Evolutionary conservation across 2,113 vertebrate genomes (phyloP).

Genomic region (Oplegnathus fasciatus): DNA sequence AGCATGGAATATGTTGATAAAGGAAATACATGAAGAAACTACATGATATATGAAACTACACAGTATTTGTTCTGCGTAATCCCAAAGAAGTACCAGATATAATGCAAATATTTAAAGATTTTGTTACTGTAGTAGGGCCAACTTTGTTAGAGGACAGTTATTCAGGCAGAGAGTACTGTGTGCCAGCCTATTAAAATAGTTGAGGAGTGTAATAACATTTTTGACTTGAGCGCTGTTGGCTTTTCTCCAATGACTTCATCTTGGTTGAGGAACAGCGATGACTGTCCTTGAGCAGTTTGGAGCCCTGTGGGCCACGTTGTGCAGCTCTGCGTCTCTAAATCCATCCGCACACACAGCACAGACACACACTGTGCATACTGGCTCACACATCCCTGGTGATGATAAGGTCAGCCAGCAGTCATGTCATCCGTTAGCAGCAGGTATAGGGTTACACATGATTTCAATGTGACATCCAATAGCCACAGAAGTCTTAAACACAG

Average conservation of each 20-base stretch:
- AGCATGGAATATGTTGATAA: neutral
- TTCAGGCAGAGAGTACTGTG: constrained; percentile 11
- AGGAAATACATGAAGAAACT: neutral
- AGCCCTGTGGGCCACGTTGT: constrained; percentile 53
- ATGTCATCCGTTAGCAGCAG: constrained; percentile 59
- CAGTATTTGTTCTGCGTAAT: neutral
- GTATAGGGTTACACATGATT: constrained; percentile 68
- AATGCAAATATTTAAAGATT: neutral
- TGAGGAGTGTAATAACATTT: constrained; percentile 40
- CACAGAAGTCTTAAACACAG: constrained; percentile 69
- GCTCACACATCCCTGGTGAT: constrained; percentile 49
- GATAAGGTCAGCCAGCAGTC: constrained; percentile 78
- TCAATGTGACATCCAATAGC: constrained; percentile 65
- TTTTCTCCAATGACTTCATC: constrained; percentile 61
- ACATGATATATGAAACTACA: neutral
- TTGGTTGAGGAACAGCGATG: constrained; percentile 34
- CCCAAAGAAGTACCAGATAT: neutral
- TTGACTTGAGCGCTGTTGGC: constrained; percentile 38
- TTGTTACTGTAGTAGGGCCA: constrained; percentile 1
- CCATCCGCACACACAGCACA: constrained; percentile 59
- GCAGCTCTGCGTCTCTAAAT: constrained; percentile 52
- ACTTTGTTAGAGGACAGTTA: neutral
- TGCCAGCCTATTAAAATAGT: constrained; percentile 52
- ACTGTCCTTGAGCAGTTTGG: constrained; percentile 61
- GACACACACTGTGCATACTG: constrained; percentile 41